phyloP scores from a whole-genome alignment of 2,797 vertebrate species.

The Linurgus olivaceus region DNA sequence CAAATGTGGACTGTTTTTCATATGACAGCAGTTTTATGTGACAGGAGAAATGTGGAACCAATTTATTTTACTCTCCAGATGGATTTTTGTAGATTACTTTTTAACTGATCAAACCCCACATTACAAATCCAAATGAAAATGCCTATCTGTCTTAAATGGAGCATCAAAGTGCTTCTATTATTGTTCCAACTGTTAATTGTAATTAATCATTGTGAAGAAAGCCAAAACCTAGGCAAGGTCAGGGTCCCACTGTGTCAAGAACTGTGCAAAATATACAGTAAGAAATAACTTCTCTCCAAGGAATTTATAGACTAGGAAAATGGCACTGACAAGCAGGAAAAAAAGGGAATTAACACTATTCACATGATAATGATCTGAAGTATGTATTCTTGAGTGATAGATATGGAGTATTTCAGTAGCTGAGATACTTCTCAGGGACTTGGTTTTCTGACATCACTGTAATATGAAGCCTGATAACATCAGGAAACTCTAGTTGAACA shows the following conservation, averaged over 20 bases:
- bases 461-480: slow-evolving; percentile 6
- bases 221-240: background rate
- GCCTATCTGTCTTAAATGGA: background rate
- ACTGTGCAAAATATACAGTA: background rate
- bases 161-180: background rate
- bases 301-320: background rate
- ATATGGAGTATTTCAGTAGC: background rate
- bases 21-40: background rate
- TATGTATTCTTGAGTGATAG: background rate
- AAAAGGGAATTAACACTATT: background rate
- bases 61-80: slow-evolving; percentile 20
- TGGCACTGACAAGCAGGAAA: background rate
- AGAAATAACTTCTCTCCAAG: background rate
- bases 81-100: background rate
- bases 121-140: slow-evolving; percentile 22
- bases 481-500: background rate
- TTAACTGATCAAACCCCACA: background rate
- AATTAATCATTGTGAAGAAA: background rate
- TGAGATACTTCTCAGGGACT: background rate
- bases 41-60: background rate
- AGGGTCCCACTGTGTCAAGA: background rate
- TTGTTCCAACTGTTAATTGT: background rate
- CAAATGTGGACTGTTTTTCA: background rate
- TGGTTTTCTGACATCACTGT: slow-evolving; percentile 10
- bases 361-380: background rate